Percentiles rank a stretch among this genome's conserved stretches.
Conservation (phyloP, 2,888 invertebrate species). For the Ichneumon xanthorius region DNA sequence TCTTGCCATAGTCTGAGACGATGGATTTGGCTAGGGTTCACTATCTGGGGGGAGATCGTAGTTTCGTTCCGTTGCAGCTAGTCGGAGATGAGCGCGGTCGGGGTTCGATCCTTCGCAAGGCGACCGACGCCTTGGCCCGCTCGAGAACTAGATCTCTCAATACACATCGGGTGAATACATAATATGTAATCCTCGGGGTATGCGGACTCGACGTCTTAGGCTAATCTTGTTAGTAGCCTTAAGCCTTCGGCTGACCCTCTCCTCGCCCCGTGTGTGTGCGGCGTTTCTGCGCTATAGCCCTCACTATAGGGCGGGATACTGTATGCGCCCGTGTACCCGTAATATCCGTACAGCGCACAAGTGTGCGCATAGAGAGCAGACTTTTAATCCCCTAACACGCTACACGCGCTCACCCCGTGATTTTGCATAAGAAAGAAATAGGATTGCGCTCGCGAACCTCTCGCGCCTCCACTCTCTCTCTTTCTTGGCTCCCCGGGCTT, state of each 20-base stretch:
- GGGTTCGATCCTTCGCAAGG: constrained; percentile 41
- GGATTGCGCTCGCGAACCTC: constrained; percentile 74
- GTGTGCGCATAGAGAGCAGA: constrained; percentile 69
- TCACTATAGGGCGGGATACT: constrained; percentile 27
- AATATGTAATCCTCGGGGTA: constrained; percentile 84
- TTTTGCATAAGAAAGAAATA: constrained; percentile 84
- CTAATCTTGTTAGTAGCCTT: constrained; percentile 84
- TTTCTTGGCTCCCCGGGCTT: constrained; percentile 35
- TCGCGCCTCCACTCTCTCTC: constrained; percentile 20
- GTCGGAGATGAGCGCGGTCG: constrained; percentile 18
- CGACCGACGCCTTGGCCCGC: constrained; percentile 60
- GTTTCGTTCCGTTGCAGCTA: background rate
- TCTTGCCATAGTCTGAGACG: too few relatives aligned
- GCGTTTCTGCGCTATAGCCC: constrained; percentile 2
- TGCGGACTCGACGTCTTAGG: constrained; percentile 83
- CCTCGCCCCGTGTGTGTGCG: constrained; percentile 41
- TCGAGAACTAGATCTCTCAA: constrained; percentile 79
- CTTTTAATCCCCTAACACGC: constrained; percentile 83
- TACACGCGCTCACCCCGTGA: constrained; percentile 75
- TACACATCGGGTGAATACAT: constrained; percentile 83
- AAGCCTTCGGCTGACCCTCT: constrained; percentile 83
- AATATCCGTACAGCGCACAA: constrained; percentile 35
- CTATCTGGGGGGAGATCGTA: background rate
- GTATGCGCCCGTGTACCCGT: constrained; percentile 40
- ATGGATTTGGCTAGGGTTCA: too few relatives aligned